Evolutionary conservation across 2,113 vertebrate species (phyloP).

Genomic region (Proterorhinus semilunaris): DNA sequence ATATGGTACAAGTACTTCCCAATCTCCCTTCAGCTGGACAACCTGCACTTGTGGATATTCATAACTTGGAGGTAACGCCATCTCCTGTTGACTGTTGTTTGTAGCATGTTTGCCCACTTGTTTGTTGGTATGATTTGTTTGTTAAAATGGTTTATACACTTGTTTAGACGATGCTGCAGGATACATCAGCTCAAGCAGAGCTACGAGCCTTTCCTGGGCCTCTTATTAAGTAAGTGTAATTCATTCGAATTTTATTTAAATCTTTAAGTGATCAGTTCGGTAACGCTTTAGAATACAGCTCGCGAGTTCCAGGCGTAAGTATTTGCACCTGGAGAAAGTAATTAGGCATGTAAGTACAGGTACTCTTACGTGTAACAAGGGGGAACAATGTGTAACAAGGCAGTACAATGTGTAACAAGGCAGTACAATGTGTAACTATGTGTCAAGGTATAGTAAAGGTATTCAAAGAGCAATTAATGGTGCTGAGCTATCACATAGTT

Average conservation of each 20-base stretch:
- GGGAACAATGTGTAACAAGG: too few species aligned
- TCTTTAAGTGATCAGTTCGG: too few species aligned
- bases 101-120: background rate
- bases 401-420: too few species aligned
- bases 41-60: conserved; percentile 91
- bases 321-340: too few species aligned
- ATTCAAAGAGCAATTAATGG: too few species aligned
- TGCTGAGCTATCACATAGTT: too few species aligned
- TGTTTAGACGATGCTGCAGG: conserved; percentile 86
- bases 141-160: background rate
- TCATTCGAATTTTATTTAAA: background rate
- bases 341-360: too few species aligned
- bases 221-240: conserved; percentile 84
- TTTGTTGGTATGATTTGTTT: background rate
- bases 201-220: conserved; percentile 90
- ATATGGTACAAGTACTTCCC: conserved; percentile 88
- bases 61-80: conserved; percentile 89
- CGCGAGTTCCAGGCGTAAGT: too few species aligned
- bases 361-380: too few species aligned
- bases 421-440: too few species aligned
- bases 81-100: background rate
- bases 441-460: too few species aligned
- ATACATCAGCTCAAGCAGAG: conserved; percentile 86
- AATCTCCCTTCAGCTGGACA: conserved; percentile 97
- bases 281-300: too few species aligned